These are phyloP conservation scores for Probaryconus sp. DNA, from an alignment of 1,140 invertebrate species.

Conservation along the genomic window DNA sequence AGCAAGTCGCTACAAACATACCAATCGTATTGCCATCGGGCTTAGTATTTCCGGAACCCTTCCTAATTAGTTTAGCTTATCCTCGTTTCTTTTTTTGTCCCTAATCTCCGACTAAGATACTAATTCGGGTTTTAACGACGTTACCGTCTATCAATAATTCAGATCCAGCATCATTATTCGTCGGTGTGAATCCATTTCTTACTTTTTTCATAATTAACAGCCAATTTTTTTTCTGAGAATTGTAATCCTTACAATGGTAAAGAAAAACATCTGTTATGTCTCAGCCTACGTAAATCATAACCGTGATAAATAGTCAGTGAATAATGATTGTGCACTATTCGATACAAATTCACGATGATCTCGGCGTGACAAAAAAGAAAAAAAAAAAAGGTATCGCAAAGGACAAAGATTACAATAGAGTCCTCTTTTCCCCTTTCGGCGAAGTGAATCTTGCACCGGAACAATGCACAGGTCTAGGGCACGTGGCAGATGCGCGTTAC, in stretches of 20 bases:
- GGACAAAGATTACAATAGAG: constrained; percentile 47
- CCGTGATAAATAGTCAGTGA: no score
- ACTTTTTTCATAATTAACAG: no score
- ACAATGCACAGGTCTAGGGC: constrained; percentile 36
- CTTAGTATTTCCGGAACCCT: neutral
- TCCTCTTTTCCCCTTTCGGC: constrained; percentile 21
- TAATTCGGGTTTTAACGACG: no score
- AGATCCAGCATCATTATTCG: no score
- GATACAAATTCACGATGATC: constrained; percentile 12
- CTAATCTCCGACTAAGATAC: no score
- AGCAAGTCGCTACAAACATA: constrained; percentile 20
- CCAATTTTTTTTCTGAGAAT: no score
- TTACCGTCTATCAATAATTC: no score
- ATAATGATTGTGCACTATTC: constrained; percentile 4
- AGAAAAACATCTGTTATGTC: neutral
- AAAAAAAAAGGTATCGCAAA: no score
- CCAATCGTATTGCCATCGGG: constrained; percentile 12
- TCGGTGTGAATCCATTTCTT: no score
- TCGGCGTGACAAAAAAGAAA: constrained; percentile 41
- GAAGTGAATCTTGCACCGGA: neutral
- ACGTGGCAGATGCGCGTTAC: constrained; percentile 49
- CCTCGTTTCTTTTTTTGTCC: no score
- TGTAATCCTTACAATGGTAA: neutral
- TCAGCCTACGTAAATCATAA: no score
- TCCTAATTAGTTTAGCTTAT: neutral